Base-by-base conservation (phyloP, 1,140 invertebrate genomes). In the Asobara japonica region DNA sequence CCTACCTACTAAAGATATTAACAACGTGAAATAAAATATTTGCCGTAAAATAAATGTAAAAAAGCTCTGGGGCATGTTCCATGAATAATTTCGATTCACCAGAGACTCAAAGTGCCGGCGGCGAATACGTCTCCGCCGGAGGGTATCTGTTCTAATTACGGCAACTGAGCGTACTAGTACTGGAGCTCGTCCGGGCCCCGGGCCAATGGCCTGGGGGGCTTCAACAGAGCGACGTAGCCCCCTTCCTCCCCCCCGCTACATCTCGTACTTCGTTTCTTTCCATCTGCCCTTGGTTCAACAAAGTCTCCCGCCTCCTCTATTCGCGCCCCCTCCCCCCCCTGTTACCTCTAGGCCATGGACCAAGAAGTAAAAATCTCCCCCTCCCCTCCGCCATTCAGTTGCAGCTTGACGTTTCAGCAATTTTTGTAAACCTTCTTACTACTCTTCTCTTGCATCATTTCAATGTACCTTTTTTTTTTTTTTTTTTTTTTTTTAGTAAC, bases 11-110 rank as follows among this genome's bases (percentile, higher is more conserved):
- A 56, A 65, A 71, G 41, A 65, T 65, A 36, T 36, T 22, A 30
- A n/a, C n/a, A 4, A 33, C 51, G 18, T 76, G 80, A 83, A 82
- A 83, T 78, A 85, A 86, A 85, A 86, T 86, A 86, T 85, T 86
- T 85, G 82, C 79, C 80, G 82, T 80, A 80, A 82, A 86, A 86
- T 85, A 70, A 68, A 27, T 73, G 16, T 62, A 48, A 64, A 56
- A 62, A 62, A 31, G 11, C 60, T 31, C 1, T 13, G 27, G 60
- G 60, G 74, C 61, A 66, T 68, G 80, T 79, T 86, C 85, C 84
- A 84, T 86, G 84, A 87, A 87, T 87, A 87, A 87, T 87, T 87
- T 87, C 74, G 84, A 82, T 84, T 81, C 81, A 82, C 69, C 33
- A 45, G 68, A 76, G 71, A 76, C 74, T 75, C 69, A 74, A 71